Evolutionary conservation across 2,797 vertebrate species (phyloP).

Genomic region (Discoglossus pictus): DNA sequence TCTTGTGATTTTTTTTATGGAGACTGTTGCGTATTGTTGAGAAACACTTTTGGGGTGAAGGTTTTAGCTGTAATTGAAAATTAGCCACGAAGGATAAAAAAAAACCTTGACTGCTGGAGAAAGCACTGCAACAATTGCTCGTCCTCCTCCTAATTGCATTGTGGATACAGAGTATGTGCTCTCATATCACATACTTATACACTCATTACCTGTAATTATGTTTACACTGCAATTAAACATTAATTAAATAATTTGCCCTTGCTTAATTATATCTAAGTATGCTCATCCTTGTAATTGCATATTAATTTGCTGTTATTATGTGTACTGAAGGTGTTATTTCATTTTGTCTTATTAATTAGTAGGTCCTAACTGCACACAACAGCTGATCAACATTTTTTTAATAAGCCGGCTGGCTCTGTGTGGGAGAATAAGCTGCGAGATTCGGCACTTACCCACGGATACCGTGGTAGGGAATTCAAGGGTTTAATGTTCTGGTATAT

Average conservation of each 20-base stretch:
- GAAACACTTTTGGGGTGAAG: conserved; percentile 32
- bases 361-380: conserved; percentile 1
- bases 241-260: conserved; percentile 43
- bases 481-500: too few species aligned
- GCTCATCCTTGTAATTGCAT: conserved; percentile 20
- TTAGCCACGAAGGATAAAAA: conserved; percentile 29
- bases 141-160: conserved; percentile 14
- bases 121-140: not conserved
- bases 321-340: conserved; percentile 23
- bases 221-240: conserved; percentile 51
- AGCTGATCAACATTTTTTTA: conserved; percentile 28
- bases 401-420: not conserved
- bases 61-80: conserved; percentile 43
- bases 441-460: too few species aligned
- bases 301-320: conserved; percentile 38
- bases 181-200: conserved; percentile 18
- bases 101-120: not conserved
- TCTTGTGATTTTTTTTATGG: not conserved
- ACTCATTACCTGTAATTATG: conserved; percentile 52
- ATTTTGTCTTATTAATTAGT: conserved; percentile 41
- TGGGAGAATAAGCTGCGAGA: not conserved
- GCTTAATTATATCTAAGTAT: conserved; percentile 14
- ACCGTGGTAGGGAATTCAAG: too few species aligned
- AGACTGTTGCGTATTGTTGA: conserved; percentile 13
- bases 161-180: not conserved